These are phyloP conservation scores for Zaprionus obscuricornis DNA, from an alignment of 2,888 invertebrate species.

Conservation along the genomic window DNA sequence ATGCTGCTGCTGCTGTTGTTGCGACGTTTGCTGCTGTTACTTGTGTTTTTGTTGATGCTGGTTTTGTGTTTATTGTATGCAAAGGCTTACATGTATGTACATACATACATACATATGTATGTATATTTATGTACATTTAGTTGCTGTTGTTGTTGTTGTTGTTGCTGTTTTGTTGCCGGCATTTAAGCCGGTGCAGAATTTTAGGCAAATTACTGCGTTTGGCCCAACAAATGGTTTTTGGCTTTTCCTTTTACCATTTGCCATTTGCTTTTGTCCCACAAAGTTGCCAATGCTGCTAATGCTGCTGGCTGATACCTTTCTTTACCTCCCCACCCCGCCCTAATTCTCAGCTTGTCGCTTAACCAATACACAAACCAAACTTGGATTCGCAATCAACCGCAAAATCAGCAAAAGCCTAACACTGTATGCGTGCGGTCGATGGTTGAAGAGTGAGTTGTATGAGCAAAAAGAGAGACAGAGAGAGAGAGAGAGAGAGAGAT, in stretches of 20 bases:
- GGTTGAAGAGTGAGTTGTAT: too few species aligned
- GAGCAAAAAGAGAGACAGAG: too few species aligned
- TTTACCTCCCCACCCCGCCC: not conserved
- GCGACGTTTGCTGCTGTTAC: not conserved
- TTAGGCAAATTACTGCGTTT: constrained; percentile 61
- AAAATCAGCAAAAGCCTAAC: constrained; percentile 31
- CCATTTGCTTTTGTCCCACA: constrained; percentile 40
- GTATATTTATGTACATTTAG: too few species aligned
- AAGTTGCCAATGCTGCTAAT: constrained; percentile 46
- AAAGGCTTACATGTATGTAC: too few species aligned
- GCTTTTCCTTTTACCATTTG: constrained; percentile 34
- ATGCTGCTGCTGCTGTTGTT: constrained; percentile 9
- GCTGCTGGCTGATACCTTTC: too few species aligned
- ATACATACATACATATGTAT: too few species aligned
- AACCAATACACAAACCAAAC: too few species aligned
- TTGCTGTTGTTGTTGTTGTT: constrained; percentile 18
- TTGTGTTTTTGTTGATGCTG: constrained; percentile 13
- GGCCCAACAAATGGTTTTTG: constrained; percentile 47
- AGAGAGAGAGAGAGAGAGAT: constrained; percentile 28
- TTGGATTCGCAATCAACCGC: constrained; percentile 38
- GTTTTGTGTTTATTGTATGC: constrained; percentile 28
- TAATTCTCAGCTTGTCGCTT: not conserved
- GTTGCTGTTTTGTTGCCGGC: constrained; percentile 42
- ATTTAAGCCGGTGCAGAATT: constrained; percentile 60
- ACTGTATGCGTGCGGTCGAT: constrained; percentile 7